phyloP scores from a whole-genome alignment of 1,140 invertebrate species.

The Brachionus calyciflorus region DNA sequence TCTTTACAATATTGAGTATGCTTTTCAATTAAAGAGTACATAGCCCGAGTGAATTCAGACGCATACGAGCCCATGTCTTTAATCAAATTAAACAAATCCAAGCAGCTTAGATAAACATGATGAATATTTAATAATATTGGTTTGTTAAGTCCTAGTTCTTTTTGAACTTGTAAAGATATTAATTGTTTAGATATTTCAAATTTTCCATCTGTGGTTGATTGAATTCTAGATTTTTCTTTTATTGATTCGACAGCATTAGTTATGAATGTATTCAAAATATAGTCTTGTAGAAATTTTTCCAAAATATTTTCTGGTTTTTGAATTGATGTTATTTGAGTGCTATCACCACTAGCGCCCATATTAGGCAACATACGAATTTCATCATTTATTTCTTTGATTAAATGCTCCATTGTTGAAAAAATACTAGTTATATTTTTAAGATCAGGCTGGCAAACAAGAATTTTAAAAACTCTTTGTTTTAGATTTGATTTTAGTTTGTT shows the following conservation, averaged over 20 bases:
- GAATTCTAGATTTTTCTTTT: slow-evolving; percentile 21
- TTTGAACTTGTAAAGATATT: slow-evolving; percentile 8
- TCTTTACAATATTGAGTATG: slow-evolving; percentile 19
- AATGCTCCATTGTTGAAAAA: slow-evolving; percentile 26
- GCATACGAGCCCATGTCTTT: slow-evolving; percentile 37
- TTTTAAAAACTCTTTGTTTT: slow-evolving; percentile 27
- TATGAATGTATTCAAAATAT: slow-evolving; percentile 34
- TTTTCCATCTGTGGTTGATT: slow-evolving; percentile 1
- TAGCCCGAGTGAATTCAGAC: slow-evolving; percentile 29
- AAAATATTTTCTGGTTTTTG: slow-evolving; percentile 26
- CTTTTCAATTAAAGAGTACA: background rate
- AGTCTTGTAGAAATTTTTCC: slow-evolving; percentile 37
- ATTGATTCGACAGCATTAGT: slow-evolving; percentile 43
- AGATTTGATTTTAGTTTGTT: background rate
- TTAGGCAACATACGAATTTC: background rate
- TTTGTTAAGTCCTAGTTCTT: slow-evolving; percentile 5
- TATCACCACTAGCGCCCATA: background rate
- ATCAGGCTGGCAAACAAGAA: slow-evolving; percentile 38
- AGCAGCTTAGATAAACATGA: slow-evolving; percentile 16
- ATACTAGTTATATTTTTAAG: slow-evolving; percentile 34
- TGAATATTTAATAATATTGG: slow-evolving; percentile 29
- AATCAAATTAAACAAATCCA: slow-evolving; percentile 35
- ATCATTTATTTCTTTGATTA: slow-evolving; percentile 38
- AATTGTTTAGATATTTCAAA: slow-evolving; percentile 32
- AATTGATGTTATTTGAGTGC: background rate